Evolutionary conservation across 2,797 vertebrate genomes (phyloP), one percentile per base, ranked within the genome.

Genomic region (Ctenopoma kingsleyae): DNA sequence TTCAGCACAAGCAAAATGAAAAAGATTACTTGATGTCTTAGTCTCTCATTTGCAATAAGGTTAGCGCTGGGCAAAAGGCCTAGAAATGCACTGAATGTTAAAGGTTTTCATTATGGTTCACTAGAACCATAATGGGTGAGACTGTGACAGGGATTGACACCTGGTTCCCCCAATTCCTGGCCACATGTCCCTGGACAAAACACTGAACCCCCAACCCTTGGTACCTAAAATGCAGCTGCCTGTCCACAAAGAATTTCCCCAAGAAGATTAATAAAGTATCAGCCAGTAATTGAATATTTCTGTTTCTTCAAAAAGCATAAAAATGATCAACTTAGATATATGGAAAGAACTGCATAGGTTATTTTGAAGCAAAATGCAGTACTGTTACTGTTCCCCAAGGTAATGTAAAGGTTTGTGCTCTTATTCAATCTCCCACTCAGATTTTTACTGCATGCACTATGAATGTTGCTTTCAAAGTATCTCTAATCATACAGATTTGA

Each of bases 401-500:
- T 50, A 78, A 80, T 67, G 20, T 20, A 55, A 51, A 30, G 35
- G 41, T 70, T 40, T 32, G n/a, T 25, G 35, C 40, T 72, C 36
- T 30, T 56, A 20, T 62, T 74, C 52, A 57, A 6, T 71, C 59
- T 72, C 64, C 43, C 56, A 58, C 60, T 43, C 63, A 25, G 22
- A 36, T 62, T 43, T 69, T 20, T n/a, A 25, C 32, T 58, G 47
- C 23, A 23, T 56, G 25, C n/a, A 38, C 48, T 19, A 11, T 62
- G 13, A 71, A 60, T 71, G 48, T 32, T 76, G 16, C 38, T 79
- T 68, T 54, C 62, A 53, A 50, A 54, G 30, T 46, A 58, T 74
- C 68, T 51, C 47, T 67, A 35, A 75, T 78, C 47, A 63, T 44
- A 55, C 38, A 50, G 25, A 74, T 60, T 63, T 61, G 41, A 66